Conservation (phyloP, 2,797 vertebrate species). For the Takifugu ocellatus region DNA sequence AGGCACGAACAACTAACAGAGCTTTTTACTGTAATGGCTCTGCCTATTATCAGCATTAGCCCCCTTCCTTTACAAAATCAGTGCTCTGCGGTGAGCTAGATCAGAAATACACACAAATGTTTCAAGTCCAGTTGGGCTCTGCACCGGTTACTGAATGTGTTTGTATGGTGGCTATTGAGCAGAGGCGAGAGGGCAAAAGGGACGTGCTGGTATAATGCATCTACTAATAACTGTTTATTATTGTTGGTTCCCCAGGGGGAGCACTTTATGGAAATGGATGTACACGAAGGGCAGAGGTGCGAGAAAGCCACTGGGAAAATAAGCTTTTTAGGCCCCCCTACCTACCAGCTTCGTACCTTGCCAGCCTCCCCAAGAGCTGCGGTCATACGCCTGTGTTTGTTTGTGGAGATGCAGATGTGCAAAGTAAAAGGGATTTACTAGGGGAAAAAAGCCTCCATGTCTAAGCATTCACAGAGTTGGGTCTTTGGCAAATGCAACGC, state of each 20-base stretch:
- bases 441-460: constrained; percentile 10
- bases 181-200: constrained; percentile 67
- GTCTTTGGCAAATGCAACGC: constrained; percentile 21
- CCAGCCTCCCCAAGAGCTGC: constrained; percentile 38
- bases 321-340: constrained; percentile 65
- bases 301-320: constrained; percentile 63
- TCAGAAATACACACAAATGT: constrained; percentile 47
- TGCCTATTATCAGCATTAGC: constrained; percentile 70
- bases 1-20: constrained; percentile 48
- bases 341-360: constrained; percentile 40
- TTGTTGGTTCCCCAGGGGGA: constrained; percentile 70
- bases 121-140: constrained; percentile 56
- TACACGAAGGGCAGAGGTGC: constrained; percentile 65
- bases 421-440: constrained; percentile 21
- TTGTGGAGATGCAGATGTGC: constrained; percentile 29
- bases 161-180: constrained; percentile 63
- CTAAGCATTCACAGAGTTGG: constrained; percentile 1
- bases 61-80: constrained; percentile 65
- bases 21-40: constrained; percentile 70
- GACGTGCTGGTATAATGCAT: constrained; percentile 74
- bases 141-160: constrained; percentile 45
- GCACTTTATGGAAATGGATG: constrained; percentile 75
- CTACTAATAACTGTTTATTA: constrained; percentile 81
- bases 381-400: constrained; percentile 34
- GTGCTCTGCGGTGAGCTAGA: constrained; percentile 47